A percentile compares a stretch with the other conserved stretches of the same genome.
Conservation (phyloP, 2,797 vertebrate genomes). For the Lepus townsendii region DNA sequence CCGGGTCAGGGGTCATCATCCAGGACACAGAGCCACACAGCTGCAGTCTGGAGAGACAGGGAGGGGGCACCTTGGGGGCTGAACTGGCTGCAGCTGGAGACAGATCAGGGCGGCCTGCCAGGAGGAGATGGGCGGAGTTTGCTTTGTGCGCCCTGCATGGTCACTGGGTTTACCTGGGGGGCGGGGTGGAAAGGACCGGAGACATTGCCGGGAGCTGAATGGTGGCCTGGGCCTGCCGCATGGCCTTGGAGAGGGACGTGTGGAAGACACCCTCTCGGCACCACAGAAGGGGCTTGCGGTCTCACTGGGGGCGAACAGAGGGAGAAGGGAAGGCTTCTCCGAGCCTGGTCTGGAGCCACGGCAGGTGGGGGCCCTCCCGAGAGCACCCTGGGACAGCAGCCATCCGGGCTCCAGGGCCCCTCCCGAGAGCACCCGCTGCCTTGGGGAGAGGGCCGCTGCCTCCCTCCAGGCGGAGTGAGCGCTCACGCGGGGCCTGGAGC, state of each 20-base stretch:
- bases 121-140: accelerated
- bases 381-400: accelerated
- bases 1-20: too few relatives aligned
- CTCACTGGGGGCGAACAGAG: too few relatives aligned
- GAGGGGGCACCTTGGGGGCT: accelerated
- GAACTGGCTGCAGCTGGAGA: background rate
- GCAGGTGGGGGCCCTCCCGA: accelerated
- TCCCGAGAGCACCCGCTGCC: background rate
- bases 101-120: too few relatives aligned
- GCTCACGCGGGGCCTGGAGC: background rate
- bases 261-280: too few relatives aligned
- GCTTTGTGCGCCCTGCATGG: accelerated
- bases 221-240: background rate
- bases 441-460: background rate
- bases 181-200: accelerated
- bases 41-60: accelerated
- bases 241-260: too few relatives aligned
- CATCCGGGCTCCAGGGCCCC: background rate
- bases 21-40: too few relatives aligned
- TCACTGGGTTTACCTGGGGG: too few relatives aligned
- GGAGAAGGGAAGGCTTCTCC: accelerated
- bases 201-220: accelerated
- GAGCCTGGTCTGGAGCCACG: too few relatives aligned
- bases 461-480: too few relatives aligned
- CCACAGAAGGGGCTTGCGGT: background rate